phyloP scores from a whole-genome alignment of 2,113 vertebrate species.

The Myotis brandtii region DNA sequence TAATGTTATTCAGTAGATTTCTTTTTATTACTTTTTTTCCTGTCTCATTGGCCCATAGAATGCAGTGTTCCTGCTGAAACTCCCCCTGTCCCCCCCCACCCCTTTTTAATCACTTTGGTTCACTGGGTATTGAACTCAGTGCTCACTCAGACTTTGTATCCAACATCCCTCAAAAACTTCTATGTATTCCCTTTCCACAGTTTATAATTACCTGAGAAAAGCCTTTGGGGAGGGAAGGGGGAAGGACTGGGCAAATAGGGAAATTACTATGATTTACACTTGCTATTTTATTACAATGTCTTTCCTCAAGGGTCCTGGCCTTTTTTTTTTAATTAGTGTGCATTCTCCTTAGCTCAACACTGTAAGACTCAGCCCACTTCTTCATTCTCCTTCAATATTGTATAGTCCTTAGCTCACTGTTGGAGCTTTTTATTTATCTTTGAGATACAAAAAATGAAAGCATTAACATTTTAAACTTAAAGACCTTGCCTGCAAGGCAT shows the following conservation, averaged over 20 bases:
- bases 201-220: background rate
- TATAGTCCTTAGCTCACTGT: background rate
- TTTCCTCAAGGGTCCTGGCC: background rate
- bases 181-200: background rate
- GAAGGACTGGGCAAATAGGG: background rate
- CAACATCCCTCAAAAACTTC: background rate
- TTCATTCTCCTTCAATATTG: background rate
- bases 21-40: background rate
- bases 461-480: constrained; percentile 24
- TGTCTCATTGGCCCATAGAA: background rate
- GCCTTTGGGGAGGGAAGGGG: background rate
- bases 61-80: background rate
- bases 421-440: background rate
- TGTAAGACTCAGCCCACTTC: background rate
- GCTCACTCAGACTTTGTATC: background rate
- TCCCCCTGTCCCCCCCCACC: background rate
- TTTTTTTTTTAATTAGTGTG: background rate
- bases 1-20: background rate
- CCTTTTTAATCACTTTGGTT: background rate
- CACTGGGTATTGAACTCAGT: background rate
- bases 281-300: background rate
- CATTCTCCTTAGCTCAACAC: background rate
- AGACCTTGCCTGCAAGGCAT: background rate
- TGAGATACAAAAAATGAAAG: background rate
- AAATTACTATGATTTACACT: background rate